These are phyloP conservation scores for Acanthopagrus latus DNA, from an alignment of 2,797 vertebrate genomes.

Conservation along the genomic window DNA sequence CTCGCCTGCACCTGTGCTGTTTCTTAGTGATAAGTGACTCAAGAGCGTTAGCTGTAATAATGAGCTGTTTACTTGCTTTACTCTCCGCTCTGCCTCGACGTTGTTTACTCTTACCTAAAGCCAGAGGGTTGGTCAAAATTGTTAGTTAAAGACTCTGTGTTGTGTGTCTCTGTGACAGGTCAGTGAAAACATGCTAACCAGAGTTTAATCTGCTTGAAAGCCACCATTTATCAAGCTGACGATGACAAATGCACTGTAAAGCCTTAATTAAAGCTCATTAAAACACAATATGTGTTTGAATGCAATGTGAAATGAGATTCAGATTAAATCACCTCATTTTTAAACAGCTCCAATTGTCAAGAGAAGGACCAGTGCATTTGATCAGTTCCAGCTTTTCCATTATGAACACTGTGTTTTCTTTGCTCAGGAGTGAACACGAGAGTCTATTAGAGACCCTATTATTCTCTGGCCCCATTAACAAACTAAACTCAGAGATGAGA, in stretches of 20 bases:
- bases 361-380: slow-evolving; percentile 12
- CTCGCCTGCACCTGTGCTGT: slow-evolving; percentile 74
- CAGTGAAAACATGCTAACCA: slow-evolving; percentile 32
- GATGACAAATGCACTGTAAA: slow-evolving; percentile 42
- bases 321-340: slow-evolving; percentile 56
- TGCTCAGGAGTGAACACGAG: slow-evolving; percentile 18
- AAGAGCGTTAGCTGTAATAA: slow-evolving; percentile 76
- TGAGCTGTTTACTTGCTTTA: slow-evolving; percentile 66
- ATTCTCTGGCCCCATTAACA: slow-evolving; percentile 30
- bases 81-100: slow-evolving; percentile 13
- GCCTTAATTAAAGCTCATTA: slow-evolving; percentile 58
- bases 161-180: slow-evolving; percentile 43
- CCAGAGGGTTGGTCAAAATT: slow-evolving; percentile 13
- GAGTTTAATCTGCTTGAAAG: slow-evolving; percentile 31
- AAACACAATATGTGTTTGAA: slow-evolving; percentile 51
- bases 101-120: slow-evolving; percentile 49
- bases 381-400: slow-evolving; percentile 40
- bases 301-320: slow-evolving; percentile 47
- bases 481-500: slow-evolving; percentile 46
- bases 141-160: slow-evolving; percentile 19
- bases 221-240: slow-evolving; percentile 31
- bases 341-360: slow-evolving; percentile 24
- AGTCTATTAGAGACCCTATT: slow-evolving; percentile 47
- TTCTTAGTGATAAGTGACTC: slow-evolving; percentile 79
- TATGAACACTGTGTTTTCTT: slow-evolving; percentile 38